Evolutionary conservation across 64 coral and sea anemone genomes (phyloP), one percentile per base, ranked within the genome.

Genomic region (Montipora foliosa): DNA sequence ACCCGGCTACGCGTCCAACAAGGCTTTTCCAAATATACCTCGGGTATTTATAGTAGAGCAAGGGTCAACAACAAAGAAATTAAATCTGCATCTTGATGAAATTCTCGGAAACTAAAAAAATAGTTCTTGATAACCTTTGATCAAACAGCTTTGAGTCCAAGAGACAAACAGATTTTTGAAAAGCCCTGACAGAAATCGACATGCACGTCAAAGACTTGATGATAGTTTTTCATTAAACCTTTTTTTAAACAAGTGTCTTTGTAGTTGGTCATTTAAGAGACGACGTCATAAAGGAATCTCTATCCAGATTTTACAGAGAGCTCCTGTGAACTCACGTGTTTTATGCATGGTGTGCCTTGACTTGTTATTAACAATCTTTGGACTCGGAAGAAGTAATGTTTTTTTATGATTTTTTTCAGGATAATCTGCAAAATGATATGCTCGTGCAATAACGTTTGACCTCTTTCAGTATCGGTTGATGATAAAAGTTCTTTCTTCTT

Each of bases 1-100:
- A 29, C 53, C 37, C 47, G 81, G 81, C 81, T 84, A 84, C 47
- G 20, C 62, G 67, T 24, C 62, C 14, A 19, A 48, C 37, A 49
- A 84, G 61, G 16, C 14, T 66, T 64, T 5, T n/a, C 9, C 3
- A 6, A n/a, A 64, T 44, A 8, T 57, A 8, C 11, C 58, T 9
- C 24, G 7, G 12, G 81, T 62, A 48, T 84, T 84, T 84, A 84
- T 84, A 68, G 44, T 29, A 13, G 61, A 69, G 29, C 53, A 37
- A 61, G 49, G 5, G 17, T 80, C 51, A 80, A 55, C 17, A 21
- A 20, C 49, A 80, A 57, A 55, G 79, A 62, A 82, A 82, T 82
- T 82, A 15, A 52, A 82, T 82, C 79, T 61, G n/a, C 21, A 14
- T 4, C 49, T n/a, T 17, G 19, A 37, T 37, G 37, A 21, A 17